A percentile compares a stretch with the other conserved stretches of the same genome.
Conservation (phyloP, 2,888 invertebrate genomes). For the Eutolmus rufibarbis region DNA sequence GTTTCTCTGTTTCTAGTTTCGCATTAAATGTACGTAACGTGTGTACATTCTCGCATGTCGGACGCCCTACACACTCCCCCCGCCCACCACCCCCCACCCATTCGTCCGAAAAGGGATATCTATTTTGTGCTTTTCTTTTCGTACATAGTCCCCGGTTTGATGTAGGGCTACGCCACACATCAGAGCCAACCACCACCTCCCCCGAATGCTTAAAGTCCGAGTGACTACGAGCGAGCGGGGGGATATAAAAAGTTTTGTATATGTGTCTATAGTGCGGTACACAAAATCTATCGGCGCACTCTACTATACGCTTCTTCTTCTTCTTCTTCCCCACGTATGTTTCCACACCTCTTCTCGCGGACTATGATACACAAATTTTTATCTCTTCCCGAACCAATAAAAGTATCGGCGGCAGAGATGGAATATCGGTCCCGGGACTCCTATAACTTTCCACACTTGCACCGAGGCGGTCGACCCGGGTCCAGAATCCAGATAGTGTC, state of each 20-base stretch:
- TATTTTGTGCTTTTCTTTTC: slow-evolving; percentile 37
- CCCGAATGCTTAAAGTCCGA: slow-evolving; percentile 26
- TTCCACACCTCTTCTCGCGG: slow-evolving; percentile 16
- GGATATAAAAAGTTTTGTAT: slow-evolving; percentile 26
- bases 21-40: slow-evolving; percentile 41
- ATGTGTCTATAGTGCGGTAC: slow-evolving; percentile 4
- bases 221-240: neutral
- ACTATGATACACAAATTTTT: slow-evolving; percentile 35
- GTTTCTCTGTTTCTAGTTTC: slow-evolving; percentile 49
- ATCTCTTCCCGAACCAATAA: slow-evolving; percentile 35
- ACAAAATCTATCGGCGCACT: slow-evolving; percentile 13
- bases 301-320: neutral
- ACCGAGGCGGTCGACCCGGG: neutral
- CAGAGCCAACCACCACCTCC: neutral
- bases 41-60: slow-evolving; percentile 37
- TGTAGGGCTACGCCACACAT: slow-evolving; percentile 23
- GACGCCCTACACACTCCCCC: neutral
- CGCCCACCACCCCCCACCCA: neutral
- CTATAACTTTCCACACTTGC: neutral
- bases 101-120: slow-evolving; percentile 32
- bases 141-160: slow-evolving; percentile 25
- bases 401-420: neutral
- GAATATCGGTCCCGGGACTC: neutral
- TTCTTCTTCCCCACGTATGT: neutral
- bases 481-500: neutral